Evolutionary conservation across 2,113 vertebrate genomes (phyloP).

Genomic region (Etia nguti): DNA sequence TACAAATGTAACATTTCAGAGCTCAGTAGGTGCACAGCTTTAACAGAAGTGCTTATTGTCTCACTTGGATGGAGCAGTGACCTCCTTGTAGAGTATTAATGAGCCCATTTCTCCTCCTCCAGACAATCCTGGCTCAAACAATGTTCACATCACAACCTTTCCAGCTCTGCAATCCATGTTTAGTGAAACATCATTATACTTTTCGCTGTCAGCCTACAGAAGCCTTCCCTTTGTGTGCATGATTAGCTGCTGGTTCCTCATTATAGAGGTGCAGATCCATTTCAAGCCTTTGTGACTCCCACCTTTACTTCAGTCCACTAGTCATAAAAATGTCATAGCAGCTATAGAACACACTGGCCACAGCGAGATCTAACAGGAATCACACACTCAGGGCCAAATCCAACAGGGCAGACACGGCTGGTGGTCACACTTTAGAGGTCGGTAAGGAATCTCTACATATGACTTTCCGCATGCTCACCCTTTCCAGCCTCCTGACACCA

Average conservation of each 20-base stretch:
- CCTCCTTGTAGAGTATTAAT: neutral
- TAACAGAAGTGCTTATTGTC: neutral
- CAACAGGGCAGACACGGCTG: neutral
- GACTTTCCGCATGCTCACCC: conserved; percentile 16
- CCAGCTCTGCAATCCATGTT: neutral
- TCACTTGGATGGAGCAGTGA: neutral
- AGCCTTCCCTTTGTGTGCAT: conserved; percentile 33
- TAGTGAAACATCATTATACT: conserved; percentile 29
- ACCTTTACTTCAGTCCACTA: conserved; percentile 56
- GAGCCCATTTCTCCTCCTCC: neutral
- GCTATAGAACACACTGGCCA: conserved; percentile 24
- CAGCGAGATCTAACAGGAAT: conserved; percentile 16
- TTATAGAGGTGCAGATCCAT: conserved; percentile 41
- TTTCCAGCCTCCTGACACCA: conserved; percentile 12
- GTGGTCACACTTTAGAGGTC: conserved; percentile 2
- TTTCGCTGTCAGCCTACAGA: conserved; percentile 8
- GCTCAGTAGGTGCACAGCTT: neutral
- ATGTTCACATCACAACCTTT: neutral
- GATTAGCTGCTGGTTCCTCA: conserved; percentile 41
- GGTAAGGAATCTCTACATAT: neutral
- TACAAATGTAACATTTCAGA: neutral
- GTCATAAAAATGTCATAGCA: conserved; percentile 58
- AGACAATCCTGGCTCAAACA: neutral
- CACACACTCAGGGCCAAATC: conserved; percentile 7
- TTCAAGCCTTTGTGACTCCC: conserved; percentile 53